Base-by-base conservation (phyloP, 2,797 vertebrate genomes). In the Pelochelys cantorii region DNA sequence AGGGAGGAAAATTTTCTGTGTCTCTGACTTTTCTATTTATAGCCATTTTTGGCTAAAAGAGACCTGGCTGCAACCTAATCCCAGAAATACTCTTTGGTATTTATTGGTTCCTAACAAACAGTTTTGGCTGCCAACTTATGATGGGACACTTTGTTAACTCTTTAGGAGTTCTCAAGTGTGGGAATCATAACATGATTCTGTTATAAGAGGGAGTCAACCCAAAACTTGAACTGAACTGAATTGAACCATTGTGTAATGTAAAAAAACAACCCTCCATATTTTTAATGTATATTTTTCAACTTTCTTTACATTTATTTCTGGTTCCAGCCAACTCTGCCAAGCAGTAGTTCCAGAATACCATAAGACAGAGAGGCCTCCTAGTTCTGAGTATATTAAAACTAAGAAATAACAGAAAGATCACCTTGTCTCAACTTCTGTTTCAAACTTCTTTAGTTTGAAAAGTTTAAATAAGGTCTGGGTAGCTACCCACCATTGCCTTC, bases 11-110 rank as follows among this genome's bases (percentile, higher is more conserved):
- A 5, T 92, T 54, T 90, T 42, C 80, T 81, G 75, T 31, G 31
- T 31, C 68, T 86, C 7, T 27, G 87, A 23, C 56, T 52, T 74
- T 84, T 86, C 77, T 91, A 42, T 79, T 87, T 88, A 52, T 88
- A 81, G 34, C 23, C 65, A 22, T 84, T 88, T 31, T 84, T 79
- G 13, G 27, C 0, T 0, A 15, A 56, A 60, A 54, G 27, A 83
- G 60, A 60, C 52, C 4, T 59, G 79, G 42, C 2, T 75, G 37
- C n/a, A 86, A 78, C 29, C 7, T 13, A 86, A 4, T 22, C 55
- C 56, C 31, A 90, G 79, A 93, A 85, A 22, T 27, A 80, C 22
- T 34, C 77, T 53, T 48, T 91, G 12, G 27, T 90, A 53, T 80
- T 80, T 92, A 9, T 14, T 80, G 10, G 42, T 80, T 88, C 52